These are phyloP conservation scores for Tenrec ecaudatus DNA, from an alignment of 2,113 vertebrate genomes.

Conservation along the genomic window DNA sequence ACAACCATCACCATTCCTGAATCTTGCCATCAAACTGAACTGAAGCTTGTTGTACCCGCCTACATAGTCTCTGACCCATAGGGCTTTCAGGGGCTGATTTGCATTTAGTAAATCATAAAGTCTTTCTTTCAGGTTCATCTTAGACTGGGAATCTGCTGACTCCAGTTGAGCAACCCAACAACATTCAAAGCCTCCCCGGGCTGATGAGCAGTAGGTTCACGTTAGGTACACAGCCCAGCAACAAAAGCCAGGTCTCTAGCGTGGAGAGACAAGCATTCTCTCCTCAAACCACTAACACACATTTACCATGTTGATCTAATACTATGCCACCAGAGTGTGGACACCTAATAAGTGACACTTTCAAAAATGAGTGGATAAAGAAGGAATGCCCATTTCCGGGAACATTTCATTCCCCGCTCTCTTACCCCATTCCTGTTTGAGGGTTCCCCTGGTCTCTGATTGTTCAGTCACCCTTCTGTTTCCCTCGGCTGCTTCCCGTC, in stretches of 20 bases:
- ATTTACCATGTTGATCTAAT: neutral
- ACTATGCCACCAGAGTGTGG: neutral
- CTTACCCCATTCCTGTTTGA: neutral
- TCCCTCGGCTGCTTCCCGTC: neutral
- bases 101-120: no score
- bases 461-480: rapidly evolving
- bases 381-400: neutral
- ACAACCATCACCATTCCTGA: neutral
- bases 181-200: no score
- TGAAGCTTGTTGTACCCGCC: neutral
- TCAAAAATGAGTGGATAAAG: neutral
- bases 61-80: no score
- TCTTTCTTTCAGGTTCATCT: no score
- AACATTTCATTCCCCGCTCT: neutral
- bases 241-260: neutral
- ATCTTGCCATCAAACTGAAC: neutral
- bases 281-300: neutral
- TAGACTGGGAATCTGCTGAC: no score
- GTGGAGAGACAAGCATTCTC: neutral
- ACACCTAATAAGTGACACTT: neutral
- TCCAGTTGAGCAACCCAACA: no score
- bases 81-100: no score
- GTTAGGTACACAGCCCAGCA: neutral
- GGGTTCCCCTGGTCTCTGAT: neutral
- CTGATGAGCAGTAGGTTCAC: no score